These are phyloP conservation scores for Nilaparvata lugens DNA, from an alignment of 1,140 invertebrate genomes.

Conservation along the genomic window DNA sequence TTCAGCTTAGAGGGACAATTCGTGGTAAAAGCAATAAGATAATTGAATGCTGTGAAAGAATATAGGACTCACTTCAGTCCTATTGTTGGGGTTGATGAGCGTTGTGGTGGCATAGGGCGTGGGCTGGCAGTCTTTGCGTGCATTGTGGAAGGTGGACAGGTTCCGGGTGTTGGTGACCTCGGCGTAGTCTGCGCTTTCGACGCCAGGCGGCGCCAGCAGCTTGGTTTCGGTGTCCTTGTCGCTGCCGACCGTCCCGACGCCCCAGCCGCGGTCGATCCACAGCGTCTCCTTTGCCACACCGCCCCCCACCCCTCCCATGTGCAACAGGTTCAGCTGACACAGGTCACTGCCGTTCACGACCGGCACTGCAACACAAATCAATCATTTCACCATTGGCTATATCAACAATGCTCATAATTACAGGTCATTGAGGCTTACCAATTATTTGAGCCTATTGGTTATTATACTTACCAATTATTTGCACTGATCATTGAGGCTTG, in stretches of 20 bases:
- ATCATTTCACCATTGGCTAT: too few species aligned
- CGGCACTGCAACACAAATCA: conserved; percentile 22
- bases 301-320: conserved; percentile 1
- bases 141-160: conserved; percentile 71
- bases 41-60: too few species aligned
- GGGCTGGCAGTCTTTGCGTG: conserved; percentile 53
- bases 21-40: too few species aligned
- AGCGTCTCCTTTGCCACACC: conserved; percentile 55
- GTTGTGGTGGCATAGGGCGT: conserved; percentile 79
- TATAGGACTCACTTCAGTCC: neutral
- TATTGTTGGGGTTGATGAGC: conserved; percentile 35
- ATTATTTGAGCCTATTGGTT: too few species aligned
- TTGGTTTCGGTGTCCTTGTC: neutral
- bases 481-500: too few species aligned
- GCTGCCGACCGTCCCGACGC: conserved; percentile 32
- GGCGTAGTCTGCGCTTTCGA: neutral
- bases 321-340: conserved; percentile 17
- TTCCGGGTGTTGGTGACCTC: conserved; percentile 42
- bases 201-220: neutral
- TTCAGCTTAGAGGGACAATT: too few species aligned
- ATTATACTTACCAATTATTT: too few species aligned
- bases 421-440: too few species aligned
- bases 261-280: conserved; percentile 68
- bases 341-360: conserved; percentile 26
- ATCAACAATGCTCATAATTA: too few species aligned